Evolutionary conservation across 2,888 invertebrate genomes (phyloP).

Genomic region (Agrochola lota): DNA sequence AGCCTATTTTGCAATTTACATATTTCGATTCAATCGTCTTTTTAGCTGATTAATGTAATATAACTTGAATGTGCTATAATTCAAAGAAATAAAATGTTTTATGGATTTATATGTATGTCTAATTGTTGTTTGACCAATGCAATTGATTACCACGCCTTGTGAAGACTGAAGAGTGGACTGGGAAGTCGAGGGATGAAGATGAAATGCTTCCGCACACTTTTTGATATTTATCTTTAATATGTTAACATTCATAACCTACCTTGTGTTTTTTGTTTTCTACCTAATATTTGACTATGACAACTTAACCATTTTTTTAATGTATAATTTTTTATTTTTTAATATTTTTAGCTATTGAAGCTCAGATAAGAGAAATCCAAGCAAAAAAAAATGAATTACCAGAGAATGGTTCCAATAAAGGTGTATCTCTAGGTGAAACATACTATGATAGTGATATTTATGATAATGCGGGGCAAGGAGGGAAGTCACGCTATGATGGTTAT

Average conservation of each 20-base stretch:
- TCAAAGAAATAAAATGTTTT: background rate
- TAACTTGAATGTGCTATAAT: background rate
- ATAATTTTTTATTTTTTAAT: conserved; percentile 7
- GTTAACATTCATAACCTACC: background rate
- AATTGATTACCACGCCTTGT: conserved; percentile 59
- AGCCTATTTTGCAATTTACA: conserved; percentile 36
- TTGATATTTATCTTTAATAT: background rate
- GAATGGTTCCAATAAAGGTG: conserved; percentile 93
- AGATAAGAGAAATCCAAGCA: conserved; percentile 97
- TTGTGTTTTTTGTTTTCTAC: background rate
- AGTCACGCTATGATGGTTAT: conserved; percentile 97
- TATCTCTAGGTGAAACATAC: conserved; percentile 96
- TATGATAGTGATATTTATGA: conserved; percentile 99
- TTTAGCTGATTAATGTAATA: background rate
- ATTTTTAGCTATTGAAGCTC: conserved; percentile 97
- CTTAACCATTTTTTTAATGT: too few relatives aligned
- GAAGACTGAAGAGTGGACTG: conserved; percentile 4
- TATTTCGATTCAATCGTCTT: background rate
- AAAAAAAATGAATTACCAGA: conserved; percentile 95
- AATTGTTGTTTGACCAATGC: conserved; percentile 3
- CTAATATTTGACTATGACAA: background rate
- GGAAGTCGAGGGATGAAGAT: background rate
- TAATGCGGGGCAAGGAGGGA: conserved; percentile 91
- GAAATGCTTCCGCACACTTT: background rate
- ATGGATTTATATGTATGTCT: background rate